Evolutionary conservation across 2,113 vertebrate species (phyloP).

Genomic region (Coryphaenoides rupestris): DNA sequence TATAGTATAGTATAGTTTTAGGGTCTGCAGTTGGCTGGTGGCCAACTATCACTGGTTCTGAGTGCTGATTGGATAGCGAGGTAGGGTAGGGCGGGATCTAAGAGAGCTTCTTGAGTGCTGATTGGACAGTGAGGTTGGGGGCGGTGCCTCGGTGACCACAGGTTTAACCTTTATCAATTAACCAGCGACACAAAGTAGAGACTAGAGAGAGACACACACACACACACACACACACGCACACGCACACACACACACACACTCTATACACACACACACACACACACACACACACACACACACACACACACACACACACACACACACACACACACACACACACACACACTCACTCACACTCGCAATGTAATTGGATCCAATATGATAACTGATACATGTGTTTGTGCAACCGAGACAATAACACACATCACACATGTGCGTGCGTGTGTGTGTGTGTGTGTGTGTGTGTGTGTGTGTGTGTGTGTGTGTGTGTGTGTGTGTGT

Average conservation of each 20-base stretch:
- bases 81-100: not conserved
- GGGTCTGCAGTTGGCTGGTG: no score
- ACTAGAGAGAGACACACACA: conserved; percentile 51
- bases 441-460: not conserved
- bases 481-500: conserved; percentile 1
- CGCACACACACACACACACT: conserved; percentile 5
- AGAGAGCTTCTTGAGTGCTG: not conserved
- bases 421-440: conserved; percentile 14
- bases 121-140: not conserved
- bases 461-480: not conserved
- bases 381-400: conserved; percentile 66
- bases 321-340: not conserved
- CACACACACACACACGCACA: conserved; percentile 20
- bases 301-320: conserved; percentile 8
- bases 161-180: conserved; percentile 71
- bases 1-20: no score
- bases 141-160: conserved; percentile 3
- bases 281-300: conserved; percentile 5
- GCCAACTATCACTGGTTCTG: no score
- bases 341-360: conserved; percentile 3
- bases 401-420: conserved; percentile 32
- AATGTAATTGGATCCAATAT: conserved; percentile 48
- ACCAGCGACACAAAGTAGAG: conserved; percentile 61
- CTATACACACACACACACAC: conserved; percentile 3
- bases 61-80: no score